These are phyloP conservation scores for Coecobrya sp. DNA, from an alignment of 2,888 invertebrate genomes.

Conservation along the genomic window DNA sequence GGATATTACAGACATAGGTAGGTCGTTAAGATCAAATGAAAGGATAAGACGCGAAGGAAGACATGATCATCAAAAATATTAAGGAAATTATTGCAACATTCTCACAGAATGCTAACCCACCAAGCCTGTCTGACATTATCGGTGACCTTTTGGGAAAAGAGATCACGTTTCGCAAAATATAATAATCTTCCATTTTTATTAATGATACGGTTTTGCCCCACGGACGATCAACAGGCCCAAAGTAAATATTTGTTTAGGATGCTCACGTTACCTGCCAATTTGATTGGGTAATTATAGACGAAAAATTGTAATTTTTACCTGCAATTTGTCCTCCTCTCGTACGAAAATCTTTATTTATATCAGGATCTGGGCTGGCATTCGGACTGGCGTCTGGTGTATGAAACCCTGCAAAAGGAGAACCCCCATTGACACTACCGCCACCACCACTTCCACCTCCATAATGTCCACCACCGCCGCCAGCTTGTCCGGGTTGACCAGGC, in stretches of 20 bases:
- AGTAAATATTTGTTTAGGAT: slow-evolving; percentile 76
- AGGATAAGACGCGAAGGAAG: slow-evolving; percentile 57
- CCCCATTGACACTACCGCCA: slow-evolving; percentile 65
- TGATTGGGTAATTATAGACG: slow-evolving; percentile 38
- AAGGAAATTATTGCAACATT: slow-evolving; percentile 6
- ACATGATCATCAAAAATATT: slow-evolving; percentile 28
- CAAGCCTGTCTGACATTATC: slow-evolving; percentile 29
- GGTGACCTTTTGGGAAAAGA: slow-evolving; percentile 54
- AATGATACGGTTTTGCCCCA: slow-evolving; percentile 66
- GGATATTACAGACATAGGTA: slow-evolving; percentile 52
- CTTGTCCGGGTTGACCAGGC: slow-evolving; percentile 89
- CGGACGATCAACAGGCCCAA: slow-evolving; percentile 9
- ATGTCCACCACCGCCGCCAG: slow-evolving; percentile 74
- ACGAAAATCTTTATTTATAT: slow-evolving; percentile 85
- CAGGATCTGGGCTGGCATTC: slow-evolving; percentile 93
- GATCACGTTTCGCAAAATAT: slow-evolving; percentile 79
- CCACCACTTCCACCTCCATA: slow-evolving; percentile 83
- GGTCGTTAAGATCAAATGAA: slow-evolving; percentile 72
- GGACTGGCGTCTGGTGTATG: slow-evolving; percentile 96
- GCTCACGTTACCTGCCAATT: slow-evolving; percentile 11
- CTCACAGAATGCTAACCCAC: not conserved
- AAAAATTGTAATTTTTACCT: slow-evolving; percentile 60
- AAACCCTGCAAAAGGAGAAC: slow-evolving; percentile 87
- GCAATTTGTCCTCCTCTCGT: slow-evolving; percentile 61
- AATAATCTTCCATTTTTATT: slow-evolving; percentile 55